Evolutionary conservation across 2,113 vertebrate genomes (phyloP), one percentile per base, ranked within the genome.

Genomic region (Petrocephalus zakoni): DNA sequence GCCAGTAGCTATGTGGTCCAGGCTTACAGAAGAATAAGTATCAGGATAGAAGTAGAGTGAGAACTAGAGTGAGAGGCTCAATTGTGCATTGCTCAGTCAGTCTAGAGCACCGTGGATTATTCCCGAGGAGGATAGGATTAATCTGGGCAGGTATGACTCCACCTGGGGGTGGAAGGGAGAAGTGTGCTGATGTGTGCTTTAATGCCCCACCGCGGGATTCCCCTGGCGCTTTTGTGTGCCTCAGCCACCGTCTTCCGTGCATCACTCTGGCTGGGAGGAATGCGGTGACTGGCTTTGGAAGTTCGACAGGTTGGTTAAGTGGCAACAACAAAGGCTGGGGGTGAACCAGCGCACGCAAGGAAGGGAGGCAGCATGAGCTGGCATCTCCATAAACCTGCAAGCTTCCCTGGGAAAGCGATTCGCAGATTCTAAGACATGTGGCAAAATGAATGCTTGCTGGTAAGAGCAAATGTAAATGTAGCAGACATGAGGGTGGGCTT

Each of bases 181-280:
- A n/a, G 82, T 68, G 46, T 87, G 64, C 61, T 88, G 25, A 88
- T 51, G 56, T 88, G 92, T 89, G 91, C 91, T 93, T 93, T 93
- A 89, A 91, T 68, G 89, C 90, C 89, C 89, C 90, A 90, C 87
- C 89, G 89, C 87, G 64, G 58, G 90, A 90, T 90, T 89, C 89
- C 91, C 88, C 68, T 11, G 89, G 89, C 58, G 49, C 88, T 78
- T 85, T 29, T 88, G 51, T 11, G 64, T 10, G 85, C 56, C 86
- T 90, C 89, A 84, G 87, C 72, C 34, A 21, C 53, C 5, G 9
- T 34, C 78, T 46, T 19, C 37, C 1, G 6, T 29, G 52, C 25
- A 1, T 29, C 52, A 15, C 84, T 55, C 52, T 0, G 13, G 13
- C n/a, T 37, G 11, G 52, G 25, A 55, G 52, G 84, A 86, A 86